Percentiles rank a stretch among this genome's conserved stretches.
Evolutionary conservation across 1,140 invertebrate species (phyloP).

Genomic region (Paraescarpia echinospica): DNA sequence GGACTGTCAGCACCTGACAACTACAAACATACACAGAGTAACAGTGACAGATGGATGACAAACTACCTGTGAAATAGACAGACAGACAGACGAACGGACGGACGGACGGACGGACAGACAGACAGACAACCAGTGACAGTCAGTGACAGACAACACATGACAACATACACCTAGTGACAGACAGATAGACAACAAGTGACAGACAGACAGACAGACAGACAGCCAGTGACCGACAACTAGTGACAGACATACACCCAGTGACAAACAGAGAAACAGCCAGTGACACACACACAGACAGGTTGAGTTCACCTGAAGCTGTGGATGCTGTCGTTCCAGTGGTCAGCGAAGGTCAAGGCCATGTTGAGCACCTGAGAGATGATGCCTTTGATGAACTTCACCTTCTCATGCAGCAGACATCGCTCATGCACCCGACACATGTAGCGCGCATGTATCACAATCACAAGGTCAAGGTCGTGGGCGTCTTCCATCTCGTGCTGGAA

Average conservation of each 20-base stretch:
- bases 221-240: neutral
- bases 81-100: neutral
- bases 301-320: constrained; percentile 41
- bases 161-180: neutral
- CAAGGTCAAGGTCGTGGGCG: constrained; percentile 60
- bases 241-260: neutral
- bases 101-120: neutral
- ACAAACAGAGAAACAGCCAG: neutral
- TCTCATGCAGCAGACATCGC: constrained; percentile 48
- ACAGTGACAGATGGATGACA: neutral
- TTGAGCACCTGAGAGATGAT: constrained; percentile 47
- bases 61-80: neutral
- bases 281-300: constrained; percentile 13
- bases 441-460: constrained; percentile 43
- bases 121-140: neutral
- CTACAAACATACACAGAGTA: neutral
- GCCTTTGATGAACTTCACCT: constrained; percentile 44
- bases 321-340: constrained; percentile 45
- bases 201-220: neutral
- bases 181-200: neutral
- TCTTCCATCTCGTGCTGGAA: constrained; percentile 58
- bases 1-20: too few species aligned
- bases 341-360: constrained; percentile 42
- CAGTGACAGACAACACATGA: neutral
- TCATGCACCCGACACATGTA: constrained; percentile 48